Evolutionary conservation across 1,140 invertebrate species (phyloP), one percentile per base, ranked within the genome.

Genomic region (Drosophila subpulchrella): DNA sequence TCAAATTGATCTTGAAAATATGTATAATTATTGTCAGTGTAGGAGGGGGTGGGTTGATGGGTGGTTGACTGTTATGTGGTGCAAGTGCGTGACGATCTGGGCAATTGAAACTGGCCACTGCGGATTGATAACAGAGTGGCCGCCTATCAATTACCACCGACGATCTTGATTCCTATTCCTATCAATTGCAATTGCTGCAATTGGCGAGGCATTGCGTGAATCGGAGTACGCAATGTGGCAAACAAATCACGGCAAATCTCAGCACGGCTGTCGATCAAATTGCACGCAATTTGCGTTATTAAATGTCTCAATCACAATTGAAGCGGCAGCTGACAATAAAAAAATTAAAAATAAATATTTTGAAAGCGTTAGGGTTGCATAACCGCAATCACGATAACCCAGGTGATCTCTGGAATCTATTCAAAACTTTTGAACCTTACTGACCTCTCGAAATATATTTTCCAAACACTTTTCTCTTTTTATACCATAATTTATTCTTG

Each of bases 201-300:
- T 60, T 75, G 67, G 83, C 67, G 75, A 65, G 74, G 82, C 75
- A 72, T 68, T 77, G 41, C 42, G 53, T 39, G 42, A 34, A 13
- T 65, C 42, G 66, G 38, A 15, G 61, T 66, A 79, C 82, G 83
- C 83, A 86, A 83, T 88, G 53, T 39, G 44, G 50, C 66, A 86
- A 84, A 86, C 46, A 86, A 86, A 88, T 86, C 83, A 83, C 63
- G 32, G 71, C 83, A 78, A 70, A 71, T 57, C 56, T 65, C 63
- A 50, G 75, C 42, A 7, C 39, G 36, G 34, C 66, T 74, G 81
- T 78, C 78, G 67, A 86, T 85, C 78, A 81, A 84, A 80, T 70
- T 53, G 75, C 75, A 77, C 53, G 75, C 75, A 77, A 77, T 77
- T 77, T 57, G 24, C 65, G 38, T 30, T 68, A 39, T 71, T 63